Evolutionary conservation across 2,113 vertebrate genomes (phyloP), one percentile per base, ranked within the genome.

Genomic region (Mystacornis crossleyi): DNA sequence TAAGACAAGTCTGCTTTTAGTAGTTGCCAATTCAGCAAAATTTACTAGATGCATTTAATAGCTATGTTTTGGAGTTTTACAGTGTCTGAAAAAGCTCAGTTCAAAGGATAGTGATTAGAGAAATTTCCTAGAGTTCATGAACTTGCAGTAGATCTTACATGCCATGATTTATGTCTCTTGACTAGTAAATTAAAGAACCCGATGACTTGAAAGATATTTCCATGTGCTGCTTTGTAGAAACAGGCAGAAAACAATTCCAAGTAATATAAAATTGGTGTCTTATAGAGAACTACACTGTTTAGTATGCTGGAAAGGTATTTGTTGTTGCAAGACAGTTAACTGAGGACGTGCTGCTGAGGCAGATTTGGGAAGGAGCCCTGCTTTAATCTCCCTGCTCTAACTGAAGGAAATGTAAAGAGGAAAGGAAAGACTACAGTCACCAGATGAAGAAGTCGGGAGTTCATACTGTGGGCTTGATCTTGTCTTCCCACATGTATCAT

Each of bases 41-140:
- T 94, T 93, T 97, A 93, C 60, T 82, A 13, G 45, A 90, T 80
- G 58, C 50, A 66, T 83, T 90, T 95, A 81, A 58, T 77, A 89
- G 88, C 72, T 93, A 61, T 65, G 53, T 94, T 90, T 86, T 90
- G 53, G 90, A 84, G 88, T 84, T 92, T 90, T 93, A 89, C 61
- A 67, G 82, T 78, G 71, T 79, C 65, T 94, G 82, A 96, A 80
- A 96, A 93, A 93, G 48, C 69, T 93, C 69, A 47, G 75, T 95
- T 96, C 88, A 93, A 96, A 96, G 86, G 45, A 67, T 28, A 81
- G 36, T 69, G 75, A 92, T 93, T 94, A 93, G 77, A 94, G 81
- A 78, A 94, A 57, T 67, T 86, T 86, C 82, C 69, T 78, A 12
- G 80, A 90, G 96, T 96, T 96, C 95, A 74, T 93, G 93, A 96